phyloP scores from a whole-genome alignment of 2,113 vertebrate genomes.

The Prinia subflava region DNA sequence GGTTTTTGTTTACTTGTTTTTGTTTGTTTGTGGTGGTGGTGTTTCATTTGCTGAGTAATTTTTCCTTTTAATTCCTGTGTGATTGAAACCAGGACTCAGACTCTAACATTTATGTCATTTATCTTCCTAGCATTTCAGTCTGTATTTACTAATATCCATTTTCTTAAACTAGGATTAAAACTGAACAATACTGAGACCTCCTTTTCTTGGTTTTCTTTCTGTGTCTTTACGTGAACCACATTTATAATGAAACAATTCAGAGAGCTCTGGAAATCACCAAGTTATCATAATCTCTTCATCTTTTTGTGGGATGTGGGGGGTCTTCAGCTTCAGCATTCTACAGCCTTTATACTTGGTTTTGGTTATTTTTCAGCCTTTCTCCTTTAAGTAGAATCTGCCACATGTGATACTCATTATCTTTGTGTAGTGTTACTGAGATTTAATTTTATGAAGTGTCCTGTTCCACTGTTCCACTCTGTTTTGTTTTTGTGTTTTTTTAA shows the following conservation, averaged over 20 bases:
- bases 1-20: background rate
- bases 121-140: background rate
- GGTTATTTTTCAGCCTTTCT: background rate
- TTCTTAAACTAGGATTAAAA: background rate
- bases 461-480: background rate
- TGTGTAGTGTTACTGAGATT: background rate
- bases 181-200: background rate
- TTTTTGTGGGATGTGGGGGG: background rate
- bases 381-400: background rate
- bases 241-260: background rate
- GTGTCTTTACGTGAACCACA: background rate
- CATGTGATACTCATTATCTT: background rate
- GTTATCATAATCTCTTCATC: background rate
- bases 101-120: background rate
- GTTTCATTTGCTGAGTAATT: background rate
- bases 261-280: background rate
- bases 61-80: background rate
- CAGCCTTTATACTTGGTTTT: background rate
- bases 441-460: background rate
- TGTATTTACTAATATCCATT: background rate
- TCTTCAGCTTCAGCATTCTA: background rate
- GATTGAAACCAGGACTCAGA: background rate
- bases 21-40: background rate
- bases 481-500: background rate
- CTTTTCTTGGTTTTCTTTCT: background rate